Conservation (phyloP, 2,888 invertebrate species). For the Villa cingulata region DNA sequence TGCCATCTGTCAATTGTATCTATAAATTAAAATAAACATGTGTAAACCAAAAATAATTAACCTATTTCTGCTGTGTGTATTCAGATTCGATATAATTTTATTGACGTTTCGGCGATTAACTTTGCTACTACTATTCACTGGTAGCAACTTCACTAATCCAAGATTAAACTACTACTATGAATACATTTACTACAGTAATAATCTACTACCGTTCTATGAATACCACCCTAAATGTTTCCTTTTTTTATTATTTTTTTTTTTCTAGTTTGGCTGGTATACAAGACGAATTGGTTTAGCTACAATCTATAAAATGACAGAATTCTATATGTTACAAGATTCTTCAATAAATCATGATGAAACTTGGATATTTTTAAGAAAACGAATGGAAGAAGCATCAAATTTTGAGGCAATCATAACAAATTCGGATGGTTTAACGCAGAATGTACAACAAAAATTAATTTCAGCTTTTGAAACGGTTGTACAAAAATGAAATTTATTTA, state of each 20-base stretch:
- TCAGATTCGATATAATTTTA: too few relatives aligned
- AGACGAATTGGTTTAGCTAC: slow-evolving; percentile 69
- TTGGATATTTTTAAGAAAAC: slow-evolving; percentile 66
- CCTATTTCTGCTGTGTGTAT: too few relatives aligned
- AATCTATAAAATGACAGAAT: slow-evolving; percentile 77
- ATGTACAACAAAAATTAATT: slow-evolving; percentile 52
- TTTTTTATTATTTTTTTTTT: slow-evolving; percentile 9
- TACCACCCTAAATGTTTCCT: slow-evolving; percentile 5
- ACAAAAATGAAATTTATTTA: not conserved
- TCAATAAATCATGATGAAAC: slow-evolving; percentile 58
- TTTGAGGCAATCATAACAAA: slow-evolving; percentile 45
- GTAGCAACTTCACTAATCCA: too few relatives aligned
- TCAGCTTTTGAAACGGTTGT: slow-evolving; percentile 67
- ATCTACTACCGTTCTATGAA: too few relatives aligned
- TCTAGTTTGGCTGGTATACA: slow-evolving; percentile 82
- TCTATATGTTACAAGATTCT: slow-evolving; percentile 76
- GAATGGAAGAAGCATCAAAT: slow-evolving; percentile 60
- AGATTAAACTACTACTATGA: too few relatives aligned
- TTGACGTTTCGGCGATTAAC: too few relatives aligned
- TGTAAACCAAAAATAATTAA: too few relatives aligned
- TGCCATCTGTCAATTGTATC: too few relatives aligned
- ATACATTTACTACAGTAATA: too few relatives aligned
- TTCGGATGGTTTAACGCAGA: slow-evolving; percentile 47
- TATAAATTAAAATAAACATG: too few relatives aligned
- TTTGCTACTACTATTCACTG: too few relatives aligned